Base-by-base conservation (phyloP, 23 tunicate genomes). In the Styela clava region DNA sequence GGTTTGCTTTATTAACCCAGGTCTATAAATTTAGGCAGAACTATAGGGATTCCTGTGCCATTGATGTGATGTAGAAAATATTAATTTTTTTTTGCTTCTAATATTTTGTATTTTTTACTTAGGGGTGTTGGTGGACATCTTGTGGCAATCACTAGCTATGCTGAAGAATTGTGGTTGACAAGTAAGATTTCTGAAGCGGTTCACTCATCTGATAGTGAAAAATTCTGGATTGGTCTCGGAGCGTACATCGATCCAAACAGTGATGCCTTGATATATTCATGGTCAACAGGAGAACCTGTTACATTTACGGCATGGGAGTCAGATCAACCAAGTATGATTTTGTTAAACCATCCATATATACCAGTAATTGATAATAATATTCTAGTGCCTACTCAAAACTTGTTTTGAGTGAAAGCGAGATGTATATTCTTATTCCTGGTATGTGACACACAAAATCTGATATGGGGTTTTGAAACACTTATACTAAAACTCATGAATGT, bases 261-360 rank as follows among this genome's bases (percentile, higher is more conserved):
- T 35, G 88, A 83, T 20, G 33, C 85, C 2, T 56, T 88, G 67
- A 61, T 33, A 2, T 88, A 52, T 62, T 67, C 72, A 34, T 88
- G 94, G 94, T 78, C 94, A 0, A 85, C 94, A 18, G 88, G 84
- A 62, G 94, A 88, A 52, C 94, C 88, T 56, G 94, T 88, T 23
- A 88, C 94, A 5, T 88, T 84, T 33, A 88, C 94, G 7, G 94
- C 94, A 20, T 88, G 94, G 94, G 94, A 61, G 2, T 52, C n/a
- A 62, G 83, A 84, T 52, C 84, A 88, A 37, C 94, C 94, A 56
- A 36, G 94, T 88, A 79, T 61, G 69, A 22, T 74, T 1, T 24
- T 29, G 26, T 56, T 24, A 37, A 51, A 44, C n/a, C n/a, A n/a
- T n/a, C n/a, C n/a, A n/a, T n/a, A n/a, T n/a, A n/a, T 26, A 20